Evolutionary conservation across 1,140 invertebrate genomes (phyloP), one percentile per base, ranked within the genome.

Genomic region (Ephestia elutella): DNA sequence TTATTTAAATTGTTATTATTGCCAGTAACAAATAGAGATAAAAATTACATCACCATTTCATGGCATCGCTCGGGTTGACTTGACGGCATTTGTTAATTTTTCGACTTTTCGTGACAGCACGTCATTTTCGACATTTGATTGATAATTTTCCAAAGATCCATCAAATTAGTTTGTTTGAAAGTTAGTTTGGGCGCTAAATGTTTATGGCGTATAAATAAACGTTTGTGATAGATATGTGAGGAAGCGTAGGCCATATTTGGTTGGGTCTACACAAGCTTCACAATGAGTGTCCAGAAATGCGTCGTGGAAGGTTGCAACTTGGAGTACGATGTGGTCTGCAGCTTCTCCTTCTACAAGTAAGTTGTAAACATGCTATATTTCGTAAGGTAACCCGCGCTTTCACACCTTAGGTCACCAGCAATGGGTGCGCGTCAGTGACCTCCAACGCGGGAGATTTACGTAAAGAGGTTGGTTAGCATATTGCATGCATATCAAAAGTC

Each of bases 121-220:
- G 85, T 87, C 85, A 87, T 83, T 87, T 86, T 83, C 81, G 85
- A 87, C 85, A 82, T 87, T 87, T 87, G 85, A 86, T 86, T 87
- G 85, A 87, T 87, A 87, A 87, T 86, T 87, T 86, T 86, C 75
- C 71, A 78, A 82, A 82, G 82, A 86, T 78, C 84, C 78, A 85
- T 87, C 85, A 87, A 86, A 85, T 84, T 87, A 86, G 82, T 86
- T 85, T 87, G 84, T 86, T 87, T 86, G 82, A 86, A 87, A 87
- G 81, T 83, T 84, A 82, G 77, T 84, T 87, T 87, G 72, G 78
- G 82, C 82, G 80, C 84, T 85, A 86, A 87, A 78, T 75, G 71
- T 72, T 72, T 71, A 70, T 80, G 79, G 86, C 80, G 78, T 73
- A 69, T 65, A 75, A 78, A 68, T 75, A 73, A 67, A 15, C 58